Evolutionary conservation across 2,797 vertebrate species (phyloP), one percentile per base, ranked within the genome.

Genomic region (Morus bassanus): DNA sequence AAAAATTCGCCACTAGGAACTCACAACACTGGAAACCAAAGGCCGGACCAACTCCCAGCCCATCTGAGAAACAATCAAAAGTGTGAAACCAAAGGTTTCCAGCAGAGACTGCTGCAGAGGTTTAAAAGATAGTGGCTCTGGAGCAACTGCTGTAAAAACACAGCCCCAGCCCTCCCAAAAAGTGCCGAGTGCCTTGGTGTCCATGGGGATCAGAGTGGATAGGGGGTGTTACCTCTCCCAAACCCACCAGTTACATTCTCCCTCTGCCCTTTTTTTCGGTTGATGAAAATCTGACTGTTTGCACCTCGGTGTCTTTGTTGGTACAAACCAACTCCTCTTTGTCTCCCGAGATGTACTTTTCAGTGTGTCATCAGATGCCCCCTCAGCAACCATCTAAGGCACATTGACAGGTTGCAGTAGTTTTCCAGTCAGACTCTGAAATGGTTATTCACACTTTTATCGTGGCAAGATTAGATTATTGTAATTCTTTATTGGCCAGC

Each of bases 351-450:
- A 54, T 11, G 12, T 10, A 7, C 91, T 86, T 85, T 22, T 23
- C 51, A 46, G 57, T 0, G 21, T 92, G 86, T 23, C 93, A 53
- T 78, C 21, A 6, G 54, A 22, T 63, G 85, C 67, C 57, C 87
- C 90, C 85, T 81, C 19, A 8, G 59, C 41, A 70, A 73, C 85
- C 87, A 81, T 68, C 88, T 91, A 70, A 90, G 78, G 69, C 45
- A 3, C 86, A 67, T 2, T 67, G 93, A 85, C 90, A 97, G 78
- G 87, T 79, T 96, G 94, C 0, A 25, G 91, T 96, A 90, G 77
- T 95, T 97, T 96, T 96, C 95, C 93, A 95, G 91, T 89, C 92
- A 53, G 84, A 61, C 57, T 91, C 89, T 33, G 81, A 95, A 96
- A 93, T 83, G 83, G 85, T 94, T 96, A 95, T 94, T 95, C 96